phyloP scores from a whole-genome alignment of 2,797 vertebrate genomes.

The Ctenopoma kingsleyae region DNA sequence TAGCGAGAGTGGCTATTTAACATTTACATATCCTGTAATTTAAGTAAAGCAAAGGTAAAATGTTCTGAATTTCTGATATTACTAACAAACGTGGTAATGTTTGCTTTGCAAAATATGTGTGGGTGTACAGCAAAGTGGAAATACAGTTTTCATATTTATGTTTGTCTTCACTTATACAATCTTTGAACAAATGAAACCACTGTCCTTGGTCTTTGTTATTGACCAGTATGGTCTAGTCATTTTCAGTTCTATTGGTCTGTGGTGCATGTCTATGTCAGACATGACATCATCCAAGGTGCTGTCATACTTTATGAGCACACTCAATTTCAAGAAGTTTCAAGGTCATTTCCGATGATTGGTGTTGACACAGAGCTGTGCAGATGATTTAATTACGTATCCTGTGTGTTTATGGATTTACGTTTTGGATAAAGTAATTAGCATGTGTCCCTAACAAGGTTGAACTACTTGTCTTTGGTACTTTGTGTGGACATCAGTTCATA shows the following conservation, averaged over 20 bases:
- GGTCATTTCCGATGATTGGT: slow-evolving; percentile 71
- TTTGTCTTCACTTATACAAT: neutral
- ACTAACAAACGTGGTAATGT: neutral
- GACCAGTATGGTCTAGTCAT: neutral
- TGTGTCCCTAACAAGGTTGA: slow-evolving; percentile 73
- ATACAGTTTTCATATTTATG: neutral
- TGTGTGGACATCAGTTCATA: slow-evolving; percentile 15
- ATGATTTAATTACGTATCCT: slow-evolving; percentile 70
- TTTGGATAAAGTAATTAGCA: slow-evolving; percentile 66
- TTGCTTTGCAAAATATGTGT: slow-evolving; percentile 2
- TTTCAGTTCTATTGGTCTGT: slow-evolving; percentile 5
- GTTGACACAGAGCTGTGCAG: slow-evolving; percentile 62
- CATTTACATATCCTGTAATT: slow-evolving; percentile 38
- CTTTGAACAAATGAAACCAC: neutral
- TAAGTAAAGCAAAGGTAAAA: slow-evolving; percentile 19
- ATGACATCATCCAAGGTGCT: slow-evolving; percentile 28
- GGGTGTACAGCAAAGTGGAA: neutral
- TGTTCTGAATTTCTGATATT: slow-evolving; percentile 13
- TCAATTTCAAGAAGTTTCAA: slow-evolving; percentile 64
- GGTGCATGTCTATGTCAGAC: neutral
- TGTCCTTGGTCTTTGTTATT: neutral
- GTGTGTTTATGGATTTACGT: slow-evolving; percentile 78
- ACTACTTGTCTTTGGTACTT: slow-evolving; percentile 35
- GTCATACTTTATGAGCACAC: slow-evolving; percentile 36
- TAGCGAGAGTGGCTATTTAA: slow-evolving; percentile 48